phyloP scores from a whole-genome alignment of 1,140 invertebrate species.

The Bombus confusus region DNA sequence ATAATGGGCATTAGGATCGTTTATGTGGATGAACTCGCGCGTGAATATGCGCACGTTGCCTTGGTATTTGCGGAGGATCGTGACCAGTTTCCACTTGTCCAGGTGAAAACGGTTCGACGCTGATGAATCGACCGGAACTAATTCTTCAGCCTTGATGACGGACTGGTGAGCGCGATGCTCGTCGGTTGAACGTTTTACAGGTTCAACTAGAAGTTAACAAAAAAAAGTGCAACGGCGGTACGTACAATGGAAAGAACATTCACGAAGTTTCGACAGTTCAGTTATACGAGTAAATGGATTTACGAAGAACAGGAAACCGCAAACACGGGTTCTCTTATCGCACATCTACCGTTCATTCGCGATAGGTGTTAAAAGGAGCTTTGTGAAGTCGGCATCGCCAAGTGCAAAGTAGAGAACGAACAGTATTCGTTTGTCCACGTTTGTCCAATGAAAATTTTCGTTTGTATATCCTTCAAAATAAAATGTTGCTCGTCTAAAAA shows the following conservation, averaged over 20 bases:
- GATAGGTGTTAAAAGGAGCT: not conserved
- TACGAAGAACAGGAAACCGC: too few species aligned
- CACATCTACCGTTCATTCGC: not conserved
- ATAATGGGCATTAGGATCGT: constrained; percentile 38
- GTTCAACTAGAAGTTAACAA: not conserved
- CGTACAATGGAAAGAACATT: not conserved
- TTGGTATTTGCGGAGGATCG: not conserved
- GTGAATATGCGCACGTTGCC: not conserved
- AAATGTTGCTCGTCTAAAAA: too few species aligned
- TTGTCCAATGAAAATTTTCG: too few species aligned
- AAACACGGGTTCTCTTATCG: not conserved
- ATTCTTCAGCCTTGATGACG: not conserved
- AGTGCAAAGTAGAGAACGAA: too few species aligned
- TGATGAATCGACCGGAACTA: constrained; percentile 52
- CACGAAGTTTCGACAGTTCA: not conserved
- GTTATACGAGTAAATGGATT: not conserved
- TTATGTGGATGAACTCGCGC: not conserved
- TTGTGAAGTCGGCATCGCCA: too few species aligned
- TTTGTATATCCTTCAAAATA: too few species aligned
- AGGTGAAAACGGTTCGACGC: constrained; percentile 15
- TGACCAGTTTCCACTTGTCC: constrained; percentile 21
- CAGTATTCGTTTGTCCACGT: too few species aligned
- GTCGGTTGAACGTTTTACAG: not conserved
- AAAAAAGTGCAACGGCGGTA: not conserved
- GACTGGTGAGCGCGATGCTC: constrained; percentile 17